phyloP scores from a whole-genome alignment of 1,140 invertebrate species.

The Conus ventricosus region DNA sequence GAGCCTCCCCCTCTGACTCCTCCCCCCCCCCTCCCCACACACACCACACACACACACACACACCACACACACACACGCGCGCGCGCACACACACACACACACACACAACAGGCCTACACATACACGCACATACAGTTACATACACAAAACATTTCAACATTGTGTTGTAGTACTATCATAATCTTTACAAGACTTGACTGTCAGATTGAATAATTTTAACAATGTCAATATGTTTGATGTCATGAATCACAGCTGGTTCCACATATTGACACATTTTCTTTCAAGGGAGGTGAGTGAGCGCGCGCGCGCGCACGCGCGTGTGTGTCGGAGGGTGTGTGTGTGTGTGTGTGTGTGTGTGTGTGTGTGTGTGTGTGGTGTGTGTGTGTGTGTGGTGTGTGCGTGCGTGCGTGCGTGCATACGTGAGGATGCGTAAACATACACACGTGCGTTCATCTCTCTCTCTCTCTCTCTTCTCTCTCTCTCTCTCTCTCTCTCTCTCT shows the following conservation, averaged over 20 bases:
- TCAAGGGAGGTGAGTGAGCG: not conserved
- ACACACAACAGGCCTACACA: not conserved
- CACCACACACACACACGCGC: slow-evolving; percentile 14
- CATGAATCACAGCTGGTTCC: not conserved
- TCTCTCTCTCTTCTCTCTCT: too few relatives aligned
- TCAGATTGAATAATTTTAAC: too few relatives aligned
- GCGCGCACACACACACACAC: not conserved
- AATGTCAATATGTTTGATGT: not conserved
- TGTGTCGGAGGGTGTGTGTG: not conserved
- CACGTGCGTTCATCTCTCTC: too few relatives aligned
- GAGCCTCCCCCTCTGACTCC: not conserved
- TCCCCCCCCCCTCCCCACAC: not conserved
- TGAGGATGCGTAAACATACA: too few relatives aligned
- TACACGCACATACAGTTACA: not conserved
- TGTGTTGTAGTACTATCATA: too few relatives aligned
- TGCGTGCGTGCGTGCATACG: too few relatives aligned
- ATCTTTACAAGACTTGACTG: too few relatives aligned
- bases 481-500: too few relatives aligned
- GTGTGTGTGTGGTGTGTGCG: too few relatives aligned
- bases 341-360: too few relatives aligned
- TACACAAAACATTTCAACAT: not conserved
- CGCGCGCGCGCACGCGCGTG: not conserved
- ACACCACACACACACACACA: not conserved
- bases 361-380: too few relatives aligned
- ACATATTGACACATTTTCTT: not conserved